Conservation (phyloP, 2,888 invertebrate genomes). For the Polyommatus iphigenia region DNA sequence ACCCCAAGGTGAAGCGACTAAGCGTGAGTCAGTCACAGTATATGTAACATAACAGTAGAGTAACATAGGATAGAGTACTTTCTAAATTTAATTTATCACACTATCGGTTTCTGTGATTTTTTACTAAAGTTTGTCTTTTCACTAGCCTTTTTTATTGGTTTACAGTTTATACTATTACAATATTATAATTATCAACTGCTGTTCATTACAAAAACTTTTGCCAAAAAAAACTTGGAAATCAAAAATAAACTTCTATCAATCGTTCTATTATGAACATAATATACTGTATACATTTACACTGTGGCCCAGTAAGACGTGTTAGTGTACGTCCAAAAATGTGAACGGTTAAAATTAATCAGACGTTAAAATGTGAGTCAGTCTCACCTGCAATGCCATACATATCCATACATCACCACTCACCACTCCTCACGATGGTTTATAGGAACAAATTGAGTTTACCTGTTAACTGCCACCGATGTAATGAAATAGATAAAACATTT, state of each 20-base stretch:
- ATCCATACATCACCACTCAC: conserved; percentile 7
- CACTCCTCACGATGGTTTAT: background rate
- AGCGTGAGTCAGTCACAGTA: background rate
- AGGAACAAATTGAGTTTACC: background rate
- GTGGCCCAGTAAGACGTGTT: background rate
- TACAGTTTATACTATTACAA: too few species aligned
- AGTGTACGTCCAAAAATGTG: background rate
- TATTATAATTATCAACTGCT: too few species aligned
- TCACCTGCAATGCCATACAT: conserved; percentile 28
- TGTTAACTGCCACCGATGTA: background rate
- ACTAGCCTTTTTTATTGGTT: too few species aligned
- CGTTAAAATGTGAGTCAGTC: conserved; percentile 25
- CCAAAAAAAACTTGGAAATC: too few species aligned
- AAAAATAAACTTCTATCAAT: too few species aligned
- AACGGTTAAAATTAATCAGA: background rate
- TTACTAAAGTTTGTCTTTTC: too few species aligned
- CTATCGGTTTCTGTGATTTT: too few species aligned
- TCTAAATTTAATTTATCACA: too few species aligned
- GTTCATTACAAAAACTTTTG: too few species aligned
- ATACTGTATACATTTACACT: background rate
- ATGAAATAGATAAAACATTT: background rate
- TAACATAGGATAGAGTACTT: background rate
- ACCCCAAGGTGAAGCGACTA: background rate
- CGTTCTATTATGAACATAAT: background rate
- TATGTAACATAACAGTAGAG: background rate